These are phyloP conservation scores for Sesia apiformis DNA, from an alignment of 2,888 invertebrate genomes.

Conservation along the genomic window DNA sequence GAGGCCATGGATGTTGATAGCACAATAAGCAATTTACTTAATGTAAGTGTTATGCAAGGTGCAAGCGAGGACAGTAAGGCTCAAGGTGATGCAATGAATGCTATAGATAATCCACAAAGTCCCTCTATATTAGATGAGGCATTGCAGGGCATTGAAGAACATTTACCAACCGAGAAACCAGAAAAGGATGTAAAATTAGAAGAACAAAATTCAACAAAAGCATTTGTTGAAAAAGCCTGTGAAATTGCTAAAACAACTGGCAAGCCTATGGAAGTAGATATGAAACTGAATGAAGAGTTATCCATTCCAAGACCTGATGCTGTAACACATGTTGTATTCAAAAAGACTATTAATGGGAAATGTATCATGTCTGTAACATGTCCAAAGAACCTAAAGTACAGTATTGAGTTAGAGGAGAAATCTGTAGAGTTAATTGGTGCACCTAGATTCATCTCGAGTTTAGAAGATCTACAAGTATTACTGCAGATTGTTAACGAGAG, in stretches of 20 bases:
- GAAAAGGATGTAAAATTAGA: constrained; percentile 1
- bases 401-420: constrained; percentile 52
- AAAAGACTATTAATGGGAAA: constrained; percentile 41
- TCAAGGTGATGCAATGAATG: constrained; percentile 16
- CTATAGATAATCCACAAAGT: constrained; percentile 44
- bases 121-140: constrained; percentile 61
- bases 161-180: constrained; percentile 26
- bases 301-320: constrained; percentile 14
- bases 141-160: constrained; percentile 48
- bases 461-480: constrained; percentile 63
- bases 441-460: constrained; percentile 57
- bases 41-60: constrained; percentile 34
- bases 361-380: constrained; percentile 56
- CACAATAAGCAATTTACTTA: constrained; percentile 26
- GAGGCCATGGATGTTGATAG: constrained; percentile 45
- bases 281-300: constrained; percentile 1
- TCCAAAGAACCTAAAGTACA: constrained; percentile 59
- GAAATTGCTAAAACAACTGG: constrained; percentile 13
- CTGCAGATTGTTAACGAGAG: constrained; percentile 68
- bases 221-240: not conserved
- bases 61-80: constrained; percentile 16
- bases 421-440: constrained; percentile 62
- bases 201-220: constrained; percentile 3
- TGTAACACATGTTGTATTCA: constrained; percentile 55
- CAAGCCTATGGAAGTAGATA: constrained; percentile 2